phyloP scores from a whole-genome alignment of 2,797 vertebrate genomes.

The Semotilus atromaculatus region DNA sequence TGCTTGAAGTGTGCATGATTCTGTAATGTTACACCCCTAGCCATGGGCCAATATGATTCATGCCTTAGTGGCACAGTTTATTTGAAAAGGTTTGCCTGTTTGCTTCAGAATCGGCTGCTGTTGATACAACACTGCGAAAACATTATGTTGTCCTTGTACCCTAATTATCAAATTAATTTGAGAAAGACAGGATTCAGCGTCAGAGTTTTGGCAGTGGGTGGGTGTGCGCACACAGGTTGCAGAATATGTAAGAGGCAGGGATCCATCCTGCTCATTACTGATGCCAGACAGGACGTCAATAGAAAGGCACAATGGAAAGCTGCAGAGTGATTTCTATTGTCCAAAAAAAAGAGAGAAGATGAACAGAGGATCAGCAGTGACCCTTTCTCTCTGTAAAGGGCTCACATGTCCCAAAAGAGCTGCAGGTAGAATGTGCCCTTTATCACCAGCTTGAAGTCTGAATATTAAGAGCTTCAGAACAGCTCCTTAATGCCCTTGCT shows the following conservation, averaged over 20 bases:
- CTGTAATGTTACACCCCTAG: neutral
- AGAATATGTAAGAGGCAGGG: slow-evolving; percentile 19
- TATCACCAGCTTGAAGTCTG: neutral
- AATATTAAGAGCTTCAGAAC: slow-evolving; percentile 23
- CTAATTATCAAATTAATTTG: neutral
- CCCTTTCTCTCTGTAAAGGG: slow-evolving; percentile 3
- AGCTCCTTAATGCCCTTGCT: slow-evolving; percentile 32
- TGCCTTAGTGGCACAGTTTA: neutral
- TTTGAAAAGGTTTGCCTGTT: neutral
- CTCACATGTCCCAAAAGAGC: slow-evolving; percentile 7
- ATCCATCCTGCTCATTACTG: slow-evolving; percentile 44
- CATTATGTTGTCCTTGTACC: neutral
- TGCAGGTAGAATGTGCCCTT: slow-evolving; percentile 35
- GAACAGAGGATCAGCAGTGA: slow-evolving; percentile 10
- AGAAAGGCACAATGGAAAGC: slow-evolving; percentile 27
- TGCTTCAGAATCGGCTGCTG: neutral
- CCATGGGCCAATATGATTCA: neutral
- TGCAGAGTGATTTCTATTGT: slow-evolving; percentile 44
- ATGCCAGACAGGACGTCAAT: slow-evolving; percentile 42
- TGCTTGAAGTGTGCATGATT: neutral
- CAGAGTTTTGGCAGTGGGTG: slow-evolving; percentile 11
- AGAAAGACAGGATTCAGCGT: neutral
- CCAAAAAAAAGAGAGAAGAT: neutral
- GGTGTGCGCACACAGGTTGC: slow-evolving; percentile 16
- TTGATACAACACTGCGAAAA: neutral